These are phyloP conservation scores for Meiosimyza decipiens DNA, from an alignment of 2,888 invertebrate genomes.

Conservation along the genomic window DNA sequence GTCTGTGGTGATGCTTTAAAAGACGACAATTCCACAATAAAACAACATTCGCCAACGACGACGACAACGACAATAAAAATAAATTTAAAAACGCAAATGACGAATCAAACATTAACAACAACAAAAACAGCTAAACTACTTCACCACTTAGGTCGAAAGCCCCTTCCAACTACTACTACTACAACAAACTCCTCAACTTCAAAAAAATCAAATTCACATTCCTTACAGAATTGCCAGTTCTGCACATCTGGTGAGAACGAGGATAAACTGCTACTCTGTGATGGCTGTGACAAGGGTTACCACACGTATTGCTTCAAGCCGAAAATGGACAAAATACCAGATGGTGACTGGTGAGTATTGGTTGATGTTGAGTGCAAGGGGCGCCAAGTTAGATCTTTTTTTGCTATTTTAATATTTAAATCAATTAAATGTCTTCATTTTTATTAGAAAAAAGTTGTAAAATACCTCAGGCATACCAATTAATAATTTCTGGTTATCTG, in stretches of 20 bases:
- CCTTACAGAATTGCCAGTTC: conserved; percentile 93
- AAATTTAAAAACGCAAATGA: conserved; percentile 55
- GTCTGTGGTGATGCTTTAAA: conserved; percentile 20
- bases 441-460: neutral
- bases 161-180: conserved; percentile 40
- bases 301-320: conserved; percentile 99
- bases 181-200: conserved; percentile 55
- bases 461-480: no score
- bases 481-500: no score
- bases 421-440: neutral
- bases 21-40: neutral
- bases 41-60: conserved; percentile 40
- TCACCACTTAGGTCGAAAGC: conserved; percentile 28
- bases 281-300: conserved; percentile 98
- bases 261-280: conserved; percentile 92
- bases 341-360: conserved; percentile 89
- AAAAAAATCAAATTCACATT: conserved; percentile 61
- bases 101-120: conserved; percentile 43
- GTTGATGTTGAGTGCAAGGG: conserved; percentile 41
- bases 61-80: conserved; percentile 55
- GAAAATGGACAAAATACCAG: conserved; percentile 94
- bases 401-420: conserved; percentile 21
- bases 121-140: conserved; percentile 28
- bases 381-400: neutral
- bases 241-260: conserved; percentile 97